Percentiles rank a stretch among this genome's conserved stretches.
These are phyloP conservation scores for Mionectes macconnelli DNA, from an alignment of 2,113 vertebrate species.

Conservation along the genomic window DNA sequence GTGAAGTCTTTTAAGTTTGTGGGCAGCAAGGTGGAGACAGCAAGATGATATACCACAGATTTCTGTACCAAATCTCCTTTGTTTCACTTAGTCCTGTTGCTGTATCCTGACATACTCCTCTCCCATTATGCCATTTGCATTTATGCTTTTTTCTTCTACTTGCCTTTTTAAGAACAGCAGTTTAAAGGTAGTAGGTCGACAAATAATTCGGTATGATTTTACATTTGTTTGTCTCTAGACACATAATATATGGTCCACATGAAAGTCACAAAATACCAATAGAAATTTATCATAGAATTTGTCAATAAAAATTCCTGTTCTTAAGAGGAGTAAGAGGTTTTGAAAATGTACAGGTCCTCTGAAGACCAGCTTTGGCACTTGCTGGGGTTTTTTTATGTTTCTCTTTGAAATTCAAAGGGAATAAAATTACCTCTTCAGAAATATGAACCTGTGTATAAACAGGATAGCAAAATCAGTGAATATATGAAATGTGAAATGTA, in stretches of 20 bases:
- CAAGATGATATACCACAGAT: background rate
- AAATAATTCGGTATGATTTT: background rate
- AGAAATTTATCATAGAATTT: too few relatives aligned
- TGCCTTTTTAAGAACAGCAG: background rate
- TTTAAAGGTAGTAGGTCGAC: background rate
- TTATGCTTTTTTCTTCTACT: background rate
- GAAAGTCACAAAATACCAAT: background rate
- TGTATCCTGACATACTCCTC: background rate
- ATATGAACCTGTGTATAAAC: background rate
- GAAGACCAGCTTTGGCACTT: background rate
- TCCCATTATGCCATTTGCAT: background rate
- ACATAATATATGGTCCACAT: background rate
- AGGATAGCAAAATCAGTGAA: background rate
- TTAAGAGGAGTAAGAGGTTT: background rate
- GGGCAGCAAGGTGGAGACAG: slow-evolving; percentile 46
- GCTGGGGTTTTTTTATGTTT: background rate
- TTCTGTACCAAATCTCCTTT: background rate
- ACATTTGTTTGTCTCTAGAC: background rate
- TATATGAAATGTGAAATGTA: background rate
- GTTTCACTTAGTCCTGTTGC: background rate
- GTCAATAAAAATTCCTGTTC: background rate
- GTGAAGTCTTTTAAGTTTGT: slow-evolving; percentile 18
- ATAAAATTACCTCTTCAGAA: background rate
- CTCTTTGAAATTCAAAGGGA: background rate
- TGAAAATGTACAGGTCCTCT: background rate